Evolutionary conservation across 1,140 invertebrate species (phyloP), one percentile per base, ranked within the genome.

Genomic region (Pseudobourletiella spinata): DNA sequence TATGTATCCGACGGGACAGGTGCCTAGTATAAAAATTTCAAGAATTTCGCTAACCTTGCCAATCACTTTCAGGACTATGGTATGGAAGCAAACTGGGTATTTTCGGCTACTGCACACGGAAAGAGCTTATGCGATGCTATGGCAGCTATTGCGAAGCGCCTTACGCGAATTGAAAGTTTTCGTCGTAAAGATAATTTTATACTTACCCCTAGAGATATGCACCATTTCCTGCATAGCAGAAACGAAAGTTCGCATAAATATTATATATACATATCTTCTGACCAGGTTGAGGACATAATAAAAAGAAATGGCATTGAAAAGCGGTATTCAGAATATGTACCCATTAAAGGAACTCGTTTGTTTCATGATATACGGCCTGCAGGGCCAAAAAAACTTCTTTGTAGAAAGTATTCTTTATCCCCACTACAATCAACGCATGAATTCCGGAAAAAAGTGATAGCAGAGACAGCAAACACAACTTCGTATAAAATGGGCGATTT

Each of bases 21-120:
- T n/a, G 59, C 61, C 11, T 71, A 74, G 39, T 75, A 75, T 57
- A 73, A 75, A 59, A 75, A 74, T 43, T 59, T 52, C 22, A 71
- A 70, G 24, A 74, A 73, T 65, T 73, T 74, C 54, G 50, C 68
- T 6, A 76, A 73, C 57, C 63, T 76, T 24, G 64, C 67, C 24
- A 28, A 71, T 48, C 71, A 74, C 52, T 18, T 71, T 50, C 29
- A 61, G 54, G 71, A 76, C 61, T 76, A 73, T 66, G 51, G 42
- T n/a, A 39, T 73, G 1, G 57, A 72, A 20, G 70, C 72, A 25
- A 68, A 74, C 59, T 73, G 73, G 69, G 48, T 68, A 54, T 74
- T 74, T 59, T 74, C 66, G 57, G 73, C 71, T 15, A 73, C 72
- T 24, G 28, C 67, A 18, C 74, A 74, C 65, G 74, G 74, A 16